Conservation (phyloP, 2,888 invertebrate genomes). For the Drosophila nigritarsus region DNA sequence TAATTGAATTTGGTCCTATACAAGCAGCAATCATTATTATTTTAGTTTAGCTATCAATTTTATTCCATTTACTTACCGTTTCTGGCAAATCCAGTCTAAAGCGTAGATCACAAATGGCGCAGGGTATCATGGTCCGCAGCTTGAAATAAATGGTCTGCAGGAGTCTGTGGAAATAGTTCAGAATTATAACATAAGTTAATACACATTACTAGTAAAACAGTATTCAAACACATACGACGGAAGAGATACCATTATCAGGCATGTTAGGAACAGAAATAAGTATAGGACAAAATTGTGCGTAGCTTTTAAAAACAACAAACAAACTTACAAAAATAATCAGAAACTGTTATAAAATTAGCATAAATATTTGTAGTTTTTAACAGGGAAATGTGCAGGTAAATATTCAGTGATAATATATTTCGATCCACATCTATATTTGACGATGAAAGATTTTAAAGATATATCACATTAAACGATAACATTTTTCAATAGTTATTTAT, state of each 20-base stretch:
- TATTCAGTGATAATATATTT: not conserved
- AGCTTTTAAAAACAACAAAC: not conserved
- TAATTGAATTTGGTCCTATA: conserved; percentile 89
- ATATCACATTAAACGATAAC: not conserved
- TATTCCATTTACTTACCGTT: conserved; percentile 86
- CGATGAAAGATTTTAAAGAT: not conserved
- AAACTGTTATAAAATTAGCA: not conserved
- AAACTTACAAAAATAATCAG: not conserved
- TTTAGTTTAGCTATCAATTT: not conserved
- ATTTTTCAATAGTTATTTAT: not conserved
- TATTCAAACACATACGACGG: not conserved
- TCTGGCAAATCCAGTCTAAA: conserved; percentile 95
- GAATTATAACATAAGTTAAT: not conserved
- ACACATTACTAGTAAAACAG: not conserved
- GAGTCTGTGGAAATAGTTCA: conserved; percentile 84
- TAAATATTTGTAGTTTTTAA: not conserved
- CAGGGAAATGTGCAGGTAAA: not conserved
- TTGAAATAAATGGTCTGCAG: conserved; percentile 94
- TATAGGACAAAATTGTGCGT: not conserved
- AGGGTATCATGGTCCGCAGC: conserved; percentile 93
- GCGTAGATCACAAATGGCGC: conserved; percentile 92
- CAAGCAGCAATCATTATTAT: not conserved
- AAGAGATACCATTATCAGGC: not conserved
- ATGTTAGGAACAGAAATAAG: not conserved
- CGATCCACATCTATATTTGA: not conserved